phyloP scores from a whole-genome alignment of 2,888 invertebrate species.

The Masnerella sp. region DNA sequence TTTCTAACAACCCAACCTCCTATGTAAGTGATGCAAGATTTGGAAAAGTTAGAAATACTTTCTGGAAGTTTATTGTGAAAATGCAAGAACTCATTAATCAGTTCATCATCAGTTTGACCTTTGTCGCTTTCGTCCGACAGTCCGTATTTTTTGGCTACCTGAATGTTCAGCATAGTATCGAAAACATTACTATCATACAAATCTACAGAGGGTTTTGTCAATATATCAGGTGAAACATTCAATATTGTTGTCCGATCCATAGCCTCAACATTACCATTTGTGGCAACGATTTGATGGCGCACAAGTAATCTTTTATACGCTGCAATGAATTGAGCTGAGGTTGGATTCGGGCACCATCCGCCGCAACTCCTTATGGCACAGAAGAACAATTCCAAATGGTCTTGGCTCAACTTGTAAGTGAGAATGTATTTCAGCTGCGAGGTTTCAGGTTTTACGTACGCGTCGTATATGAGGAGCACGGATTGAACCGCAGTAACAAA shows the following conservation, averaged over 20 bases:
- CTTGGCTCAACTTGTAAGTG: conserved; percentile 46
- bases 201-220: not conserved
- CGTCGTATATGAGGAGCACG: conserved; percentile 23
- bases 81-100: not conserved
- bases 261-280: conserved; percentile 25
- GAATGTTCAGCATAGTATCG: conserved; percentile 12
- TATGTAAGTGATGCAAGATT: conserved; percentile 24
- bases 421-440: conserved; percentile 13
- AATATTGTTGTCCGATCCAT: conserved; percentile 27
- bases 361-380: conserved; percentile 40
- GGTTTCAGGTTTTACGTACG: conserved; percentile 22
- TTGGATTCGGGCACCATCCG: conserved; percentile 47
- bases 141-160: conserved; percentile 5
- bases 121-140: not conserved
- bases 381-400: conserved; percentile 46
- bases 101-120: too few relatives aligned
- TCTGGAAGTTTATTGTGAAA: not conserved
- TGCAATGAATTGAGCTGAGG: conserved; percentile 21
- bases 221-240: not conserved
- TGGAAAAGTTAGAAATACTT: conserved; percentile 1
- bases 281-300: conserved; percentile 21
- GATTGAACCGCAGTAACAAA: conserved; percentile 17
- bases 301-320: conserved; percentile 34
- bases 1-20: conserved; percentile 48
- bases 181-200: conserved; percentile 7